Conservation (phyloP, 2,888 invertebrate species). For the Teinopalpus imperialis region DNA sequence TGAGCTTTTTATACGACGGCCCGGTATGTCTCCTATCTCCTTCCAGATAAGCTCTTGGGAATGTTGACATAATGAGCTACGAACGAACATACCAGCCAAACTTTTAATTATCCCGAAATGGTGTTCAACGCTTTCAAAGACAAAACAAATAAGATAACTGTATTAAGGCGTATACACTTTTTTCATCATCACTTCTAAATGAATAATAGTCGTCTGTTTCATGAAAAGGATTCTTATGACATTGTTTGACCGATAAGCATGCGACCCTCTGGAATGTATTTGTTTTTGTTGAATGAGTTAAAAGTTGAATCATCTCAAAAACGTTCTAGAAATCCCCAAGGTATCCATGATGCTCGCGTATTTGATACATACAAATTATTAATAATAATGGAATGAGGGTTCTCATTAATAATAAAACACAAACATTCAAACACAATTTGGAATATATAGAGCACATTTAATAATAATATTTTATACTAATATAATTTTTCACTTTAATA, state of each 20-base stretch:
- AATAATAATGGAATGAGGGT: too few species aligned
- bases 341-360: too few species aligned
- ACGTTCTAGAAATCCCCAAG: too few species aligned
- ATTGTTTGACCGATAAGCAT: slow-evolving; percentile 22
- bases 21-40: slow-evolving; percentile 61
- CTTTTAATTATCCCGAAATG: slow-evolving; percentile 48
- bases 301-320: not conserved
- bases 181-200: slow-evolving; percentile 21
- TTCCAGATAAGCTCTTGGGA: slow-evolving; percentile 67
- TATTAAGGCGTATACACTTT: slow-evolving; percentile 20
- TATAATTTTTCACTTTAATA: too few species aligned
- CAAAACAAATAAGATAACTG: slow-evolving; percentile 33
- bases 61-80: slow-evolving; percentile 75
- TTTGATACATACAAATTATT: too few species aligned
- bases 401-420: too few species aligned
- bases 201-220: slow-evolving; percentile 10
- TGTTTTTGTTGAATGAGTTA: not conserved
- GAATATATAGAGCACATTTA: too few species aligned
- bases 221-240: slow-evolving; percentile 5
- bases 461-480: too few species aligned
- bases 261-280: slow-evolving; percentile 1
- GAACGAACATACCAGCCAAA: slow-evolving; percentile 49
- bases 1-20: slow-evolving; percentile 59
- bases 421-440: too few species aligned
- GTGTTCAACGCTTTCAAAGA: slow-evolving; percentile 28